Base-by-base conservation (phyloP, 2,113 vertebrate species). In the Uria aalge region DNA sequence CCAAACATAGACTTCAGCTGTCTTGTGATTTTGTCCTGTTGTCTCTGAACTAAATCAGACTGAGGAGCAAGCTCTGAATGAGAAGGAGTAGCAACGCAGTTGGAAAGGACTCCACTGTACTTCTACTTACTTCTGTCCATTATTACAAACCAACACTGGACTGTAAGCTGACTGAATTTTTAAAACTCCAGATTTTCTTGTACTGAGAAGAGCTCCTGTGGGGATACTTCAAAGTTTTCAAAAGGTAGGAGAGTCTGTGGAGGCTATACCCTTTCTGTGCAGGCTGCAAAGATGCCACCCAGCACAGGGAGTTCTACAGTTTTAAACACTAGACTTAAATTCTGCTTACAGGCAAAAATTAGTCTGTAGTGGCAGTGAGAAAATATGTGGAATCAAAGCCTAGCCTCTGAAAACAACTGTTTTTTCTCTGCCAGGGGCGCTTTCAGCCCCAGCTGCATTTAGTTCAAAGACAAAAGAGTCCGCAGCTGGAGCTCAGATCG, bases 381-480 rank as follows among this genome's bases (percentile, higher is more conserved):
- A 95, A 95, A 92, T 74, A 93, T 4, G 2, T 3, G 6, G 78
- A 96, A 97, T 94, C 94, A 97, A 96, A 97, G 85, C 74, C 56
- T 92, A 6, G 66, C 53, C 68, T 82, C 91, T 43, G 76, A 94
- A 95, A 96, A 94, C 85, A 96, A 95, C 88, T 89, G 77, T 38
- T 92, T 96, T 96, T 85, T 56, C 62, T 95, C 90, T 96, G 94
- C 96, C 92, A 96, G 96, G 82, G 95, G 95, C 18, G 0, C 85
- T 91, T 88, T 92, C 86, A 95, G 76, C 92, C 96, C 83, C 95
- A 97, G 92, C 93, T 96, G 90, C 95, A 94, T 92, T 96, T 91
- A 95, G 96, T 96, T 96, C 96, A 96, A 94, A 96, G 95, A 96
- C 94, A 97, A 96, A 97, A 92, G 86, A 92, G 75, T 81, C 80